Percentiles rank a stretch among this genome's conserved stretches.
These are phyloP conservation scores for Sipha maydis DNA, from an alignment of 2,888 invertebrate genomes.

Conservation along the genomic window DNA sequence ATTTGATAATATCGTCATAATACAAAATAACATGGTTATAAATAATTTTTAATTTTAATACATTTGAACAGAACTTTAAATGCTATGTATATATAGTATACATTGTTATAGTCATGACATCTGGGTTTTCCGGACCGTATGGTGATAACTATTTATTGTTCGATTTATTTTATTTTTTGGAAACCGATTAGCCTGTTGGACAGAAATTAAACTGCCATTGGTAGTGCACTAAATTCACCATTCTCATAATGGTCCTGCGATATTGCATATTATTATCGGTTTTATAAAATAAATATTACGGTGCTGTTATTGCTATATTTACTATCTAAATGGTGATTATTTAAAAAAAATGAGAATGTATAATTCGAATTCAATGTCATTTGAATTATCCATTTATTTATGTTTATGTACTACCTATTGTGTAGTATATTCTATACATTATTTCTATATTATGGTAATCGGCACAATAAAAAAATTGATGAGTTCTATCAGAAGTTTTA, in stretches of 20 bases:
- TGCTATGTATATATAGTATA: not conserved
- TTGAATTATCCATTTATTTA: too few relatives aligned
- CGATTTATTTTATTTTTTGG: conserved; percentile 29
- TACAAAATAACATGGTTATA: too few relatives aligned
- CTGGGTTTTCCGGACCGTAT: not conserved
- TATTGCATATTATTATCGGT: not conserved
- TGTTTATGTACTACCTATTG: too few relatives aligned
- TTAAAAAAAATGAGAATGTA: not conserved
- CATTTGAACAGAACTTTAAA: not conserved
- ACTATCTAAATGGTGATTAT: not conserved
- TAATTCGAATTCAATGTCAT: too few relatives aligned
- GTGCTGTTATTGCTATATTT: not conserved
- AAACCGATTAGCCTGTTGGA: not conserved
- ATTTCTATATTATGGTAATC: not conserved
- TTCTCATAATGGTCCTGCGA: not conserved
- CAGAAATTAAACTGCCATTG: not conserved
- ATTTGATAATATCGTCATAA: too few relatives aligned
- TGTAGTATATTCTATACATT: too few relatives aligned
- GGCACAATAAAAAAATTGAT: not conserved
- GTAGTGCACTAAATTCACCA: not conserved
- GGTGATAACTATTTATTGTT: not conserved
- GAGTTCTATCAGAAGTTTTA: too few relatives aligned
- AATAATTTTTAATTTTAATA: too few relatives aligned
- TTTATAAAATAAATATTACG: not conserved
- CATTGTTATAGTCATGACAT: not conserved